Base-by-base conservation (phyloP, 1,140 invertebrate genomes). In the Drosophila tani region DNA sequence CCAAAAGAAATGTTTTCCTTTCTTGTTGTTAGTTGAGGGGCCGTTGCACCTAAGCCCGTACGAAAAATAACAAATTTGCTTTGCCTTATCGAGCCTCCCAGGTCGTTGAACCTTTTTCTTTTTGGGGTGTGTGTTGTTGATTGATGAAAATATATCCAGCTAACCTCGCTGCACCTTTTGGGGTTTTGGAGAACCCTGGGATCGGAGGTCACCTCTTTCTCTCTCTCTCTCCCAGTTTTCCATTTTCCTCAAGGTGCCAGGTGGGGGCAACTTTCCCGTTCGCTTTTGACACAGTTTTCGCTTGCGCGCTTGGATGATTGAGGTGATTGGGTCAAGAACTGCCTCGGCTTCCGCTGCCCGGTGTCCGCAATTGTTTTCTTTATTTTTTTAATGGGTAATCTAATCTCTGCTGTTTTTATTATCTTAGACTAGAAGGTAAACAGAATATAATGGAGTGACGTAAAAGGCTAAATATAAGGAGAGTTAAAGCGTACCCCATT, bases 281-380 rank as follows among this genome's bases (percentile, higher is more conserved):
- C 49, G 63, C 65, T 77, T 59, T 45, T 77, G 75, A 77, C 75
- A 68, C 56, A 67, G 57, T 77, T 77, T 75, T 47, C 21, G 40
- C 57, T 15, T 21, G 56, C 40, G 32, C 32, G 46, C 40, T 74
- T 21, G 32, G 47, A 19, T 40, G 47, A 77, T 77, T 77, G 56
- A 62, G 75, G 75, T 77, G 75, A 77, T 77, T 77, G 75, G 75
- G 75, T 77, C 75, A 77, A 77, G 75, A 77, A 69, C 75, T 75
- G 53, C 32, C 46, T 43, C 14, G 70, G 45, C 24, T 50, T 75
- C 53, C 74, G 47, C 27, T 53, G 70, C 19, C 15, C 56, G 46
- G 19, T 24, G 62, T 49, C 27, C 45, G 40, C 32, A 53, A 67
- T 70, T 66, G 40, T 67, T 68, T 57, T 35, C 6, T 27, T 66